phyloP scores from a whole-genome alignment of 1,140 invertebrate species.

The Drosophila biarmipes region DNA sequence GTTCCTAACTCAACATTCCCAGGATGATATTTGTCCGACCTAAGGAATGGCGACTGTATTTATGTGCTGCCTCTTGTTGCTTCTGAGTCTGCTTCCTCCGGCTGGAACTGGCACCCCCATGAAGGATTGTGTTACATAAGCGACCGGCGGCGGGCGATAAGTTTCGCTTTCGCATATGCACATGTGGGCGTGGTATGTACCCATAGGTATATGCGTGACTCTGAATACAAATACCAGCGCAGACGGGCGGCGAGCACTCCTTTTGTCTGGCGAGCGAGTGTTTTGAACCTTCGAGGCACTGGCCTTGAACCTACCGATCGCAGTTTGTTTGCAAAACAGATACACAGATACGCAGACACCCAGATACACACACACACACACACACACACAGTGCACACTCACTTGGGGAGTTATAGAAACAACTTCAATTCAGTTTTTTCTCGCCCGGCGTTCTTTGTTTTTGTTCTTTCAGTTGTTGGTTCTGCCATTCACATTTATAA shows the following conservation, averaged over 20 bases:
- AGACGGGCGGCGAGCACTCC: conserved; percentile 37
- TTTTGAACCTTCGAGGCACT: conserved; percentile 77
- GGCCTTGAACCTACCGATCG: conserved; percentile 76
- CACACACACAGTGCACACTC: conserved; percentile 7
- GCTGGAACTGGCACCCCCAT: conserved; percentile 45
- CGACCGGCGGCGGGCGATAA: conserved; percentile 55
- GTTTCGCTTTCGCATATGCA: conserved; percentile 49
- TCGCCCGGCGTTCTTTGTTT: conserved; percentile 30
- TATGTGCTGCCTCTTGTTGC: conserved; percentile 19
- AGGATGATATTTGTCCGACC: background rate
- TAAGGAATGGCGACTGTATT: conserved; percentile 21
- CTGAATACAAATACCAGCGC: conserved; percentile 22
- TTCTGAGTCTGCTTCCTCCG: conserved; percentile 1
- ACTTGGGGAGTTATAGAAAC: conserved; percentile 61
- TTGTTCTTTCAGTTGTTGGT: conserved; percentile 45
- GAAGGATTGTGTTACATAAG: conserved; percentile 73
- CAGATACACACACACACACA: conserved; percentile 10
- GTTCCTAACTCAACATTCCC: background rate
- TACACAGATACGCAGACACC: conserved; percentile 29
- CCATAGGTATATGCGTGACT: conserved; percentile 15
- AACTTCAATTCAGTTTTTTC: conserved; percentile 44
- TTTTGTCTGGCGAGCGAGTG: conserved; percentile 50
- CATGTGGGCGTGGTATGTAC: conserved; percentile 53
- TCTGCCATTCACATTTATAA: conserved; percentile 47
- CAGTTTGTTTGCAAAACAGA: conserved; percentile 68